Evolutionary conservation across 2,797 vertebrate species (phyloP), one percentile per base, ranked within the genome.

Genomic region (Avahi laniger): DNA sequence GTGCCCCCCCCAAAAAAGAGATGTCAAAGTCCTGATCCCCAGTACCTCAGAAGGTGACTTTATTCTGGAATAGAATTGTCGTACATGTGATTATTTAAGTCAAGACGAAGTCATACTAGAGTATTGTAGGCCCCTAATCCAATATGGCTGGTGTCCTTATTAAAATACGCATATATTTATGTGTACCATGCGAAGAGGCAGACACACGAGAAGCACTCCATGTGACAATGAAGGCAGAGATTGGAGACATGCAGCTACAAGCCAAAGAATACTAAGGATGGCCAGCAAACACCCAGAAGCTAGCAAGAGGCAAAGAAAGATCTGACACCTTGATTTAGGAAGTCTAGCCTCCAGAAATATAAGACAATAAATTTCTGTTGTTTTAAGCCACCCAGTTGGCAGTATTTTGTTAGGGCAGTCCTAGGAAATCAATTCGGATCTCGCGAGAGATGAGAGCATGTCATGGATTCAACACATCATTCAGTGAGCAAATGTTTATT

Each of bases 11-110:
- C 3, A 14, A 70, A 88, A 79, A 41, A 26, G n/a, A 28, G 33
- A 50, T 17, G 11, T 50, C 15, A 48, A 78, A 76, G 26, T 81
- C 38, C 50, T 88, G 63, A 70, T 30, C 76, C 35, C 33, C 43
- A 61, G n/a, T 41, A 41, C 52, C 30, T 46, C 61, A 69, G 76
- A 96, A 83, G 67, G n/a, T 70, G 72, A 22, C 18, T 54, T 82
- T 61, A 67, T 26, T 92, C 93, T 18, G 33, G 57, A 93, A 57
- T 50, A 20, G 8, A 41, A 17, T 63, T 89, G 46, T 26, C 43
- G 6, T 24, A 61, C 30, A 78, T 52, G 13, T 38, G 28, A 41
- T 86, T 67, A 75, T 67, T 92, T 84, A 93, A 83, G 54, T 87
- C 73, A 22, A 65, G 33, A 79, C 46, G 7, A n/a, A 3, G n/a